Base-by-base conservation (phyloP, 1,140 invertebrate genomes). In the Alviniconcha marisindica region DNA sequence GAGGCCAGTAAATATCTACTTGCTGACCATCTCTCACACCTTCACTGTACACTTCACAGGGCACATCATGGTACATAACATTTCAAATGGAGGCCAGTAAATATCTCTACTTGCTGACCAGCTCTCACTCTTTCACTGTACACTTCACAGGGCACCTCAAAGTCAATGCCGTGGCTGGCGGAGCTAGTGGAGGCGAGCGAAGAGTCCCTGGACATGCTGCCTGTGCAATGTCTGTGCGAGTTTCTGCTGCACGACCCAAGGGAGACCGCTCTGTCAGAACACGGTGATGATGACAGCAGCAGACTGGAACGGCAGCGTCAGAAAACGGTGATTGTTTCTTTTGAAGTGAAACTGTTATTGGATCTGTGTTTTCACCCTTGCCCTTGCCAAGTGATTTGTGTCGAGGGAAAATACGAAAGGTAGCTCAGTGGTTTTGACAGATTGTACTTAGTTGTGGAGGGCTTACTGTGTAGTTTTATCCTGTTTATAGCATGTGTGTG, bases 121-220 rank as follows among this genome's bases (percentile, higher is more conserved):
- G n/a, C n/a, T n/a, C n/a, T n/a, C n/a, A n/a, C n/a, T 44, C 40
- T 51, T n/a, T n/a, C n/a, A n/a, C n/a, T n/a, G n/a, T n/a, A n/a
- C n/a, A 48, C 28, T 51, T 83, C 84, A 14, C 81, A 95, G 92
- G 94, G 94, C 84, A 96, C 97, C 18, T 96, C 96, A 31, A 96
- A 97, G 85, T 97, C 98, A 33, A 98, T 99, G 97, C 97, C 98
- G 5, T 99, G 98, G 98, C 94, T 99, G 54, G 97, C 97, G 21
- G 97, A 98, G 91, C 93, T 99, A 44, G 97, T 99, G 21, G 96
- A 98, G 86, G 97, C 96, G 86, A 97, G 96, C 87, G 97, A 98
- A 89, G 96, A 97, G 3, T 96, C 97, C n/a, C 94, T 94, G 82
- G 95, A 96, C 89, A 96, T 97, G 83, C 93, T 99, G 14, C 98